phyloP scores from a whole-genome alignment of 2,888 invertebrate genomes.

The Hypercompe scribonia region DNA sequence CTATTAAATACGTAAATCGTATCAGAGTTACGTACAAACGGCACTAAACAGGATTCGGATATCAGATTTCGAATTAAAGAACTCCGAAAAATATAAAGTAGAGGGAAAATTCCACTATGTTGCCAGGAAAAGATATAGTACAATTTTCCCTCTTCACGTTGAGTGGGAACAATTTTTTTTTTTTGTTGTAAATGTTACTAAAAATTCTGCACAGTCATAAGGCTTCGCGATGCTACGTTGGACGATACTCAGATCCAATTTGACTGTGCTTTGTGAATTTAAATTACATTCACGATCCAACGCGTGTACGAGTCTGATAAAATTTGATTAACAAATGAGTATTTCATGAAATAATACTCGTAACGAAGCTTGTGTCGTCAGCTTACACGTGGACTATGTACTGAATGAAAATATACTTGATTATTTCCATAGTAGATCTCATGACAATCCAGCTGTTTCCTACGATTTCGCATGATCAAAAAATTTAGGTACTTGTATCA shows the following conservation, averaged over 20 bases:
- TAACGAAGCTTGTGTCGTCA: constrained; percentile 28
- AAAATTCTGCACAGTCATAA: constrained; percentile 21
- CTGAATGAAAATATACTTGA: not conserved
- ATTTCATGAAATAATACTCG: constrained; percentile 37
- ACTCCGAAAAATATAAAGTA: not conserved
- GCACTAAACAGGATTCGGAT: not conserved
- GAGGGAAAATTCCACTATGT: not conserved
- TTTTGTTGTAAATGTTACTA: constrained; percentile 12
- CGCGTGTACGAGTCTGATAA: constrained; percentile 46
- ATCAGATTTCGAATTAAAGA: not conserved
- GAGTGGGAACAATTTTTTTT: constrained; percentile 9
- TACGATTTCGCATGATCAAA: no score
- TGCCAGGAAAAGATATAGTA: not conserved
- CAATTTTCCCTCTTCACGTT: not conserved
- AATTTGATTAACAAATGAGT: constrained; percentile 53
- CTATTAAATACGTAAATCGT: not conserved
- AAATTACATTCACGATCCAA: constrained; percentile 62
- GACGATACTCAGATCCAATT: constrained; percentile 66
- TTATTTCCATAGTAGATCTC: not conserved
- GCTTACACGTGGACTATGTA: constrained; percentile 11
- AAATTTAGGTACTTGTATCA: no score
- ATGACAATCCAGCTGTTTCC: no score
- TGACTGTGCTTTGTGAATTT: constrained; percentile 60
- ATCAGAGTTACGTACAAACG: not conserved
- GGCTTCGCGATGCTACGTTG: constrained; percentile 43